These are phyloP conservation scores for Tinea trinotella DNA, from an alignment of 2,888 invertebrate species.

Conservation along the genomic window DNA sequence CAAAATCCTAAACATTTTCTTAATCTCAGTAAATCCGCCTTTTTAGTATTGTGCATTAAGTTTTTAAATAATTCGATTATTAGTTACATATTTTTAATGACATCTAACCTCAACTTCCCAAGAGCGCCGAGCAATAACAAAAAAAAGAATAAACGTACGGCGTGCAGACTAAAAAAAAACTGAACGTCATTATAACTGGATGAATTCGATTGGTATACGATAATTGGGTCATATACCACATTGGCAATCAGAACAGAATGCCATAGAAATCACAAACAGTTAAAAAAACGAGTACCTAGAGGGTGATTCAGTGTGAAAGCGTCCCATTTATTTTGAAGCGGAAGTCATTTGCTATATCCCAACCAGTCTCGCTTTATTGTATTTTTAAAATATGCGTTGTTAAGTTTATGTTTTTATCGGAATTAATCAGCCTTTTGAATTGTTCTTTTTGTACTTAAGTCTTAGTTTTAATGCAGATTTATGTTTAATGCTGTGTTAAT, in stretches of 20 bases:
- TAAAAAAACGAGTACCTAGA: slow-evolving; percentile 3
- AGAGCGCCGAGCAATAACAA: too few species aligned
- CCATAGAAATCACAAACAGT: neutral
- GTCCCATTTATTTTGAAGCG: neutral
- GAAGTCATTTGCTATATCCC: neutral
- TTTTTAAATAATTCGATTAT: too few species aligned
- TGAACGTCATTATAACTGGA: neutral
- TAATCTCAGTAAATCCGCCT: too few species aligned
- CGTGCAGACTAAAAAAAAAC: neutral
- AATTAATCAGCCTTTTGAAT: neutral
- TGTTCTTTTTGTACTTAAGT: too few species aligned
- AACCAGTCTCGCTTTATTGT: neutral
- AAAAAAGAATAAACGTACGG: too few species aligned
- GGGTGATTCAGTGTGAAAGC: neutral
- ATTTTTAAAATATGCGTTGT: neutral
- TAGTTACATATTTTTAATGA: too few species aligned
- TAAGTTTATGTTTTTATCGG: too few species aligned
- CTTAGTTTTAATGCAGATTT: too few species aligned
- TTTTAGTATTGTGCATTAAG: too few species aligned
- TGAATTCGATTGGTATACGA: neutral
- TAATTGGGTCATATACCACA: neutral
- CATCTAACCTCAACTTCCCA: too few species aligned
- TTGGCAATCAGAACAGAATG: neutral
- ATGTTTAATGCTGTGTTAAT: too few species aligned
- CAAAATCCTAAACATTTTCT: too few species aligned